Evolutionary conservation across 2,797 vertebrate genomes (phyloP), one percentile per base, ranked within the genome.

Genomic region (Taeniopygia guttata): DNA sequence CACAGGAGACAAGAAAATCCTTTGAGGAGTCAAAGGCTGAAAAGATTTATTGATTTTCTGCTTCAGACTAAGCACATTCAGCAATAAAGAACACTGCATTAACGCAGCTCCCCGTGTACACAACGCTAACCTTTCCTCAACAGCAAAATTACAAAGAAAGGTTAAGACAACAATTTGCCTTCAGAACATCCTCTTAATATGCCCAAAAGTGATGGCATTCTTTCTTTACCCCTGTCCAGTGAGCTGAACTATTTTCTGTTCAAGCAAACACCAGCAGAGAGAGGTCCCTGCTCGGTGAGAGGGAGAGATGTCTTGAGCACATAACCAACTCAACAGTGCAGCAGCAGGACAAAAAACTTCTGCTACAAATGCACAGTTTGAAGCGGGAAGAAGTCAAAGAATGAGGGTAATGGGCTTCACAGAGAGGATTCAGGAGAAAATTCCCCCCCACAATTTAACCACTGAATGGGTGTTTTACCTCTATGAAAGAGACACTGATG

Each of bases 1-100:
- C 73, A 90, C 8, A 63, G 6, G 18, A 85, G 43, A 51, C 48
- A 59, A 23, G 29, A 43, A 64, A 91, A 83, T 58, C 54, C 46
- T 91, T 81, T 45, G 16, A 18, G 32, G 23, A 91, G 62, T 45
- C 66, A 81, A 77, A 91, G 78, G 21, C 67, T 84, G 45, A 76
- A 78, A 87, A 89, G 66, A 77, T 46, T 45, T 70, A 88, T 5
- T 34, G 56, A 94, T 93, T 95, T 91, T 75, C 69, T 95, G 48
- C 64, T 78, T 94, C 76, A 82, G 34, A 52, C 9, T 74, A 69
- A 91, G 77, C 77, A 84, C 66, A 66, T 69, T 80, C 73, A 69
- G 72, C 62, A 2, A 88, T 63, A 56, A 78, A 89, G 69, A 86
- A 72, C 54, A 48, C 64, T 52, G 40, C 68, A 87, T 83, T 80